A percentile compares a stretch with the other conserved stretches of the same genome.
These are phyloP conservation scores for Luidia sarsii DNA, from an alignment of 53 echinoderm and acorn worm genomes.

Conservation along the genomic window DNA sequence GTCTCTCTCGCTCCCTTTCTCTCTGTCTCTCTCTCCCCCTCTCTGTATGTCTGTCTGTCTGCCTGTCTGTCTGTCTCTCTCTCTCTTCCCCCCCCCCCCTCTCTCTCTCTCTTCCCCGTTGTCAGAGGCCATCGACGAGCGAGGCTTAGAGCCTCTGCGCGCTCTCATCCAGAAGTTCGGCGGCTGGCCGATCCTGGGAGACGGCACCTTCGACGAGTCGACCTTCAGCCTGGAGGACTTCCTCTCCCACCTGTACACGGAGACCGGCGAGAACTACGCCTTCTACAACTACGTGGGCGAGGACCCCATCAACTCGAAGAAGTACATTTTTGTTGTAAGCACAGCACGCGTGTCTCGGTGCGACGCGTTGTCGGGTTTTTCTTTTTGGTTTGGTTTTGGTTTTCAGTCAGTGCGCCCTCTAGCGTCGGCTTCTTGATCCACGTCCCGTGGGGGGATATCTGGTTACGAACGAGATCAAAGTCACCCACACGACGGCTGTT, in stretches of 20 bases:
- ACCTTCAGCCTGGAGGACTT: conserved; percentile 79
- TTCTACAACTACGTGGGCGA: conserved; percentile 55
- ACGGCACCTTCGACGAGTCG: conserved; percentile 63
- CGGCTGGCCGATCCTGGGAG: conserved; percentile 90
- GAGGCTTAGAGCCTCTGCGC: conserved; percentile 62
- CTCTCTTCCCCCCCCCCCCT: neutral
- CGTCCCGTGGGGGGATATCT: no score
- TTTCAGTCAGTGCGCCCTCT: no score
- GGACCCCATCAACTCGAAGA: conserved; percentile 64
- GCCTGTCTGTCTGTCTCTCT: no score
- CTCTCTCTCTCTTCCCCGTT: neutral
- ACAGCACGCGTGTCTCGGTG: no score
- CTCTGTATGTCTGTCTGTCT: no score
- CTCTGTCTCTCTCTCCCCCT: no score
- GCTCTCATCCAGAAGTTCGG: conserved; percentile 55
- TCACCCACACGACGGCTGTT: no score
- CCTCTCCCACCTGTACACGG: conserved; percentile 44
- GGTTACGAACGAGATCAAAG: no score
- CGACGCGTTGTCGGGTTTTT: no score
- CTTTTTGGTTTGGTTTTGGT: no score
- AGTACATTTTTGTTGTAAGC: conserved; percentile 75
- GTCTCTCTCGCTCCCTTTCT: no score
- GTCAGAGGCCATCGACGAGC: conserved; percentile 54
- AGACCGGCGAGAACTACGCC: conserved; percentile 67
- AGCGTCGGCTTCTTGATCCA: no score